These are phyloP conservation scores for Calliphora vomitoria DNA, from an alignment of 2,888 invertebrate species.

Conservation along the genomic window DNA sequence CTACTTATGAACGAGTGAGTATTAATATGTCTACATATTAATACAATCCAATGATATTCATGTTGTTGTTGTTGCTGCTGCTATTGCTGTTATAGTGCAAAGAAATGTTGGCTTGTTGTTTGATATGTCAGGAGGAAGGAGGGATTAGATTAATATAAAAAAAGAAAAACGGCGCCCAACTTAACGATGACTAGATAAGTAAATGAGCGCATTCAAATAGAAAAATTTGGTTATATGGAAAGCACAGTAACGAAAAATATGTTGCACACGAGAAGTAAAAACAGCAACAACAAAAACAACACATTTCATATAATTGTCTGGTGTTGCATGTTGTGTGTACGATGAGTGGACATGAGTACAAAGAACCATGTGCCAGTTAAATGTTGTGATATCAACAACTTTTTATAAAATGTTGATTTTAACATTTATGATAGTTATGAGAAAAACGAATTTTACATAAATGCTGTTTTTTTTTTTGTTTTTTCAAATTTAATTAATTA, in stretches of 20 bases:
- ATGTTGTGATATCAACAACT: conserved; percentile 67
- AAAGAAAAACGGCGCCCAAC: conserved; percentile 66
- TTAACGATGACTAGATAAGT: conserved; percentile 64
- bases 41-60: conserved; percentile 1
- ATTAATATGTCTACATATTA: background rate
- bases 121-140: conserved; percentile 32
- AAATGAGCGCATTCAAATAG: conserved; percentile 67
- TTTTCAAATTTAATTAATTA: conserved; percentile 63
- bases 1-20: background rate
- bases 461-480: background rate
- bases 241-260: conserved; percentile 14
- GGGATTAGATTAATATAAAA: conserved; percentile 58
- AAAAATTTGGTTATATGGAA: conserved; percentile 61
- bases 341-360: conserved; percentile 68
- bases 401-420: conserved; percentile 53
- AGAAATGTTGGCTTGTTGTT: conserved; percentile 38
- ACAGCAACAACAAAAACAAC: background rate
- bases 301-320: conserved; percentile 1
- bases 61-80: background rate
- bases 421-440: conserved; percentile 71
- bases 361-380: conserved; percentile 63
- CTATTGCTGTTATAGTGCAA: conserved; percentile 14
- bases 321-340: conserved; percentile 58
- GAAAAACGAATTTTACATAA: conserved; percentile 49
- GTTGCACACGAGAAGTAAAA: background rate